These are phyloP conservation scores for Acanthopleura granulata DNA, from an alignment of 2,888 invertebrate species.

Conservation along the genomic window DNA sequence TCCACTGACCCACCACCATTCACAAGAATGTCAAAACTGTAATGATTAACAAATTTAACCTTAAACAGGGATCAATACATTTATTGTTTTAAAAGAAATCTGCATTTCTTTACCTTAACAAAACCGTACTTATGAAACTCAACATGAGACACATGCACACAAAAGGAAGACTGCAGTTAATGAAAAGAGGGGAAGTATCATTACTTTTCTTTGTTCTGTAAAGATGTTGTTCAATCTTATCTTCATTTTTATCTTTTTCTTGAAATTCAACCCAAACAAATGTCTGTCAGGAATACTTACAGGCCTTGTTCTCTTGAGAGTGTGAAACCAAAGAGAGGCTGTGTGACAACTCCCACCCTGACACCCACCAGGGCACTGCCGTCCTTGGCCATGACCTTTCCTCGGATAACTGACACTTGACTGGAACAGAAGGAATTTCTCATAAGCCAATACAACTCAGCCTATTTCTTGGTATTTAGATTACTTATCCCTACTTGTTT, in stretches of 20 bases:
- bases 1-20: slow-evolving; percentile 99
- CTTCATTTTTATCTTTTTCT: neutral
- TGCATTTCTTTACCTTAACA: too few relatives aligned
- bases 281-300: slow-evolving; percentile 52
- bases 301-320: slow-evolving; percentile 69
- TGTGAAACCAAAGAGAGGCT: slow-evolving; percentile 96
- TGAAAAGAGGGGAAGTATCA: too few relatives aligned
- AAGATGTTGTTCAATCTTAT: too few relatives aligned
- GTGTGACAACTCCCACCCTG: slow-evolving; percentile 93
- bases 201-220: too few relatives aligned
- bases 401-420: slow-evolving; percentile 98
- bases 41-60: slow-evolving; percentile 26
- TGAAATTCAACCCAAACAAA: neutral
- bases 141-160: too few relatives aligned
- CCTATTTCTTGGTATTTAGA: too few relatives aligned
- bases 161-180: too few relatives aligned
- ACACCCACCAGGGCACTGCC: slow-evolving; percentile 97
- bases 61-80: too few relatives aligned
- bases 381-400: slow-evolving; percentile 94
- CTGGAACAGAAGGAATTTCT: slow-evolving; percentile 74
- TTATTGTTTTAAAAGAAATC: too few relatives aligned
- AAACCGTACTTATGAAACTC: too few relatives aligned
- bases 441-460: too few relatives aligned
- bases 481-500: too few relatives aligned
- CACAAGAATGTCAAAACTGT: slow-evolving; percentile 97